Percentiles rank a stretch among this genome's conserved stretches.
Conservation (phyloP, 2,888 invertebrate species). For the Amphimallon solstitiale region DNA sequence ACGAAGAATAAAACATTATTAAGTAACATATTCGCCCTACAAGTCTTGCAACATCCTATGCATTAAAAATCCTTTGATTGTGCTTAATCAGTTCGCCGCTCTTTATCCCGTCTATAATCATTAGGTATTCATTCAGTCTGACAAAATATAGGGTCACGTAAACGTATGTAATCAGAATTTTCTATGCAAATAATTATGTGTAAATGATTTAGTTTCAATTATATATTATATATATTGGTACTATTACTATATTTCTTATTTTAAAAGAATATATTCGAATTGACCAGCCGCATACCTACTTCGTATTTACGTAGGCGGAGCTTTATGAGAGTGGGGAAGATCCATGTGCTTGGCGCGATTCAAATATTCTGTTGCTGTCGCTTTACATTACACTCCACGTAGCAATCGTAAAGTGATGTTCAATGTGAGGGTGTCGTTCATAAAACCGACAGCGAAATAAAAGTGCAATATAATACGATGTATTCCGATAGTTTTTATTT, state of each 20-base stretch:
- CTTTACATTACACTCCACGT: constrained; percentile 29
- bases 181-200: too few species aligned
- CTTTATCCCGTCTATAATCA: too few species aligned
- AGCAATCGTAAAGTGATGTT: constrained; percentile 21
- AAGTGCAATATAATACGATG: constrained; percentile 23
- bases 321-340: constrained; percentile 31
- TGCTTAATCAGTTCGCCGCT: too few species aligned
- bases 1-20: too few species aligned
- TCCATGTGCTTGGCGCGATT: constrained; percentile 40
- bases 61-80: too few species aligned
- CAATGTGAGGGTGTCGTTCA: constrained; percentile 10
- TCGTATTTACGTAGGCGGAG: constrained; percentile 20
- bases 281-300: not conserved
- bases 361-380: constrained; percentile 8
- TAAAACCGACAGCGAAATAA: not conserved
- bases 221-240: too few species aligned
- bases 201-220: too few species aligned
- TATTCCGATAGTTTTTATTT: constrained; percentile 7
- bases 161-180: too few species aligned
- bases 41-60: too few species aligned
- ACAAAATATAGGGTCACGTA: too few species aligned
- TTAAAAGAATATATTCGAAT: not conserved
- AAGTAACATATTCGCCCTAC: too few species aligned
- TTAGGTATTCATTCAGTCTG: too few species aligned
- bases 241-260: not conserved